Percentiles rank a stretch among this genome's conserved stretches.
These are phyloP conservation scores for Aphidius gifuensis DNA, from an alignment of 1,140 invertebrate genomes.

Conservation along the genomic window DNA sequence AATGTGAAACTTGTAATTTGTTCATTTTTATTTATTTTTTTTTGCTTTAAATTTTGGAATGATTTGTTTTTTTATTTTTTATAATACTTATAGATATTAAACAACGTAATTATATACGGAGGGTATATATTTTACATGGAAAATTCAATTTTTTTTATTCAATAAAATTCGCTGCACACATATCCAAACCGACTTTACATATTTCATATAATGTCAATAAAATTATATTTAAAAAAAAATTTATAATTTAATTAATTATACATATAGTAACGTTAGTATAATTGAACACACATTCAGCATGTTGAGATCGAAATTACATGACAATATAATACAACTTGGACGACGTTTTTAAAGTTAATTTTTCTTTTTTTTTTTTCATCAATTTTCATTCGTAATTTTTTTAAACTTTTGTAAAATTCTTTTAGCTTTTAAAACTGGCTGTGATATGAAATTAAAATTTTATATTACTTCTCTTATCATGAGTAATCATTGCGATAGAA, in stretches of 20 bases:
- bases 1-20: not conserved
- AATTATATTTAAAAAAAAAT: not conserved
- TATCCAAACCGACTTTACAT: slow-evolving; percentile 1
- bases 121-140: slow-evolving; percentile 53
- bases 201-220: not conserved
- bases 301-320: slow-evolving; percentile 18
- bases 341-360: not conserved
- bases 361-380: not conserved
- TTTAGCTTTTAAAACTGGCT: not conserved
- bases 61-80: slow-evolving; percentile 38
- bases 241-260: slow-evolving; percentile 9
- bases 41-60: slow-evolving; percentile 31
- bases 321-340: slow-evolving; percentile 10
- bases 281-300: slow-evolving; percentile 10
- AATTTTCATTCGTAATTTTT: not conserved
- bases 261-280: slow-evolving; percentile 22
- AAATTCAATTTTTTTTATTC: slow-evolving; percentile 42
- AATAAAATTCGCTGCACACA: slow-evolving; percentile 10
- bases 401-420: not conserved
- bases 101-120: slow-evolving; percentile 50
- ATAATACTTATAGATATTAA: slow-evolving; percentile 54
- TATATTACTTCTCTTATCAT: too few species aligned
- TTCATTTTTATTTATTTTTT: slow-evolving; percentile 20
- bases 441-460: not conserved
- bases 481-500: too few species aligned